These are phyloP conservation scores for Tilapia sparmanii DNA, from an alignment of 2,113 vertebrate species.

Conservation along the genomic window DNA sequence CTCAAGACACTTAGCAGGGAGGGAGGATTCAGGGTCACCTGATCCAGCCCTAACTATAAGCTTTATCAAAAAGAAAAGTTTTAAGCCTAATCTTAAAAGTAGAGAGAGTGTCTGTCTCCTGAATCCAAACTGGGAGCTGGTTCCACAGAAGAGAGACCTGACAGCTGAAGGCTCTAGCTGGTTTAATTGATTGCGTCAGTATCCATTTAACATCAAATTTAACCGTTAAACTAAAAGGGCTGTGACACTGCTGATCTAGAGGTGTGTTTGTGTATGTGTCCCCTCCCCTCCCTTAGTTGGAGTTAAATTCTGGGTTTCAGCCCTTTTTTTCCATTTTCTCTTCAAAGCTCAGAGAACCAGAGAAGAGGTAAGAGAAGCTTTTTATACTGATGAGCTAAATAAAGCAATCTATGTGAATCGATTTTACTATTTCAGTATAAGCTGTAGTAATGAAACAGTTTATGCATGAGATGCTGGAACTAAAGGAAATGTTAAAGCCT, in stretches of 20 bases:
- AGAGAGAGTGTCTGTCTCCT: background rate
- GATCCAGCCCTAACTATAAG: background rate
- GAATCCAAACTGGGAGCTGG: background rate
- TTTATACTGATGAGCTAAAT: background rate
- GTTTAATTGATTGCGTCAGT: background rate
- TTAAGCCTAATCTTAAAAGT: background rate
- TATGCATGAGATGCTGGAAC: background rate
- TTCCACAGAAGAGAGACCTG: background rate
- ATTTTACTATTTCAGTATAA: background rate
- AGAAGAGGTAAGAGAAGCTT: background rate
- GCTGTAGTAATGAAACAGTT: background rate
- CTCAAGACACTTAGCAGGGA: background rate
- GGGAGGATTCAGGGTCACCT: background rate
- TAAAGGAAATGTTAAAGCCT: background rate
- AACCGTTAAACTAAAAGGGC: background rate
- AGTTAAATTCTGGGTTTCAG: background rate
- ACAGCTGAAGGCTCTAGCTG: background rate
- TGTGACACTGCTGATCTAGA: background rate
- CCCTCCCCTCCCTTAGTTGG: background rate
- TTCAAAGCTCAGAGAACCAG: background rate
- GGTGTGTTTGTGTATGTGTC: background rate
- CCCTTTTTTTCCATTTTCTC: background rate
- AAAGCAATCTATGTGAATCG: background rate
- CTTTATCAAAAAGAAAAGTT: background rate
- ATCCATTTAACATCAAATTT: background rate